Base-by-base conservation (phyloP, 2,113 vertebrate genomes). In the Syngnathoides biaculeatus region DNA sequence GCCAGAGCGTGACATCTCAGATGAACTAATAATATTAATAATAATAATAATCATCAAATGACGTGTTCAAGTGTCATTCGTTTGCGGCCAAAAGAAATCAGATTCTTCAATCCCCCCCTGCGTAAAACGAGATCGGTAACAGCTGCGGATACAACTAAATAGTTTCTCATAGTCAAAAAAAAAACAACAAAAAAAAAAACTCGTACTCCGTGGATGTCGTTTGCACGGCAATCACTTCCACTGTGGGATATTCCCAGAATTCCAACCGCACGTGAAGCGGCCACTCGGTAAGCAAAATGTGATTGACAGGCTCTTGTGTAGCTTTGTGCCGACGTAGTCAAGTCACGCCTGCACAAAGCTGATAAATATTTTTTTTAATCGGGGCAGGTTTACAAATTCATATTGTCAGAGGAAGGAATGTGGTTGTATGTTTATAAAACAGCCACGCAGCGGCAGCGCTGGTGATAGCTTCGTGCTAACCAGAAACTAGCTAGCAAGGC, bases 381-480 rank as follows among this genome's bases (percentile, higher is more conserved):
- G 24, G 1, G 30, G 40, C 60, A 42, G 26, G 2, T 2, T 3
- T 26, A 50, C 13, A 9, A 50, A 61, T 22, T 58, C 14, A 24
- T 20, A 38, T 20, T 66, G 12, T n/a, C 50, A 26, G 27, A 38
- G n/a, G 30, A 40, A 8, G 68, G 39, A 40, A 65, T 2, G 56
- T 22, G 26, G 62, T 53, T 43, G n/a, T n/a, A 58, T 70, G 60
- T 43, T 62, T 48, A 20, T 45, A 19, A n/a, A 69, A 27, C 64
- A 64, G 64, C 43, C 50, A 55, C 65, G 27, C 12, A 57, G 35
- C 40, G 50, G 55, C 69, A 35, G 17, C 62, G 72, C 35, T 27
- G 1, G 20, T 63, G 63, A 55, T 67, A 64, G 66, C 38, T 43
- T 65, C 2, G 14, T 69, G 80, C 78, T 86, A 87, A 71, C 81